Evolutionary conservation across 2,113 vertebrate species (phyloP).

Genomic region (Nothoprocta pentlandii): DNA sequence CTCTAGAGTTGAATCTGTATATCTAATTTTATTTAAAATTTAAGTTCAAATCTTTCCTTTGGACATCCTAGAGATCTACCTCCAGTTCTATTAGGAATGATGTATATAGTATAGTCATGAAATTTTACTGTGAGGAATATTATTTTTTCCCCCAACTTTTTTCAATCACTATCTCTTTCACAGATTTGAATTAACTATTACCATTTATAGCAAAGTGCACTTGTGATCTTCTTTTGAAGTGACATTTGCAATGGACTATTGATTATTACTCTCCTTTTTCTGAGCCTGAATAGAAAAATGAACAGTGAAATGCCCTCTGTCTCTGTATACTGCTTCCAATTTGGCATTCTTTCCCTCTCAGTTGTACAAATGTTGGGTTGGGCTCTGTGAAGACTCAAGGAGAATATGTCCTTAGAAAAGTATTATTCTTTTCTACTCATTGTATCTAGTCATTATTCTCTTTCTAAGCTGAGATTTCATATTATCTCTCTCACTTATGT

Average conservation of each 20-base stretch:
- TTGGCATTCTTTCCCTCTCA: neutral
- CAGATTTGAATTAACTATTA: neutral
- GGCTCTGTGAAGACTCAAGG: neutral
- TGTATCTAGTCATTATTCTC: neutral
- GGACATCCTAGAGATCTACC: neutral
- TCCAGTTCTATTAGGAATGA: neutral
- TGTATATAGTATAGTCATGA: neutral
- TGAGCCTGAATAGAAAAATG: neutral
- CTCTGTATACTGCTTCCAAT: neutral
- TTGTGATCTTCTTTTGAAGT: neutral
- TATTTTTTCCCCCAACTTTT: neutral
- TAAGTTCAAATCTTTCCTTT: neutral
- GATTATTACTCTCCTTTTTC: neutral
- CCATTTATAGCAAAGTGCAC: neutral
- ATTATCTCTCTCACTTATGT: neutral
- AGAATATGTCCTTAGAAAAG: neutral
- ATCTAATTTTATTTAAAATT: neutral
- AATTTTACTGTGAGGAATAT: neutral
- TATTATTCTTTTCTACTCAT: neutral
- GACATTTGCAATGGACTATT: neutral
- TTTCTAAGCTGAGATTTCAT: neutral
- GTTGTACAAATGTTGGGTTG: neutral
- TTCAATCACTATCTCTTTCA: neutral
- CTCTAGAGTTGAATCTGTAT: neutral
- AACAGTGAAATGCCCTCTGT: neutral